A percentile compares a stretch with the other conserved stretches of the same genome.
These are phyloP conservation scores for Callopanchax toddi DNA, from an alignment of 2,113 vertebrate genomes.

Conservation along the genomic window DNA sequence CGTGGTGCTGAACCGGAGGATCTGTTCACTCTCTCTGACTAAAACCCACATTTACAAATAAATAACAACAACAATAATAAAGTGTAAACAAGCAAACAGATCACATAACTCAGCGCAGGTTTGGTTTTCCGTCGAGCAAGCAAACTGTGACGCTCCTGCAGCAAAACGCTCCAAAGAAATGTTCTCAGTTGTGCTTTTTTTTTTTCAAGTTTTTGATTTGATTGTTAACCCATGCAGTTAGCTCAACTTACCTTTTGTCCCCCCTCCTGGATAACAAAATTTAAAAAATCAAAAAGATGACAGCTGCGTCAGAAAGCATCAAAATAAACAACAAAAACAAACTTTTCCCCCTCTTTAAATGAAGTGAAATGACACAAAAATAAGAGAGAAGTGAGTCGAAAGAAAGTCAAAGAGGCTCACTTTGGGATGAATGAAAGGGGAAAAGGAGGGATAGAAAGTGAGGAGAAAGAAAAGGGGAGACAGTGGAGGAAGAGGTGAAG, in stretches of 20 bases:
- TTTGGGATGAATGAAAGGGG: slow-evolving; percentile 23
- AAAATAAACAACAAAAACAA: slow-evolving; percentile 25
- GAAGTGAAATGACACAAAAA: slow-evolving; percentile 19
- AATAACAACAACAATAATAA: not conserved
- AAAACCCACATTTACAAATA: too few relatives aligned
- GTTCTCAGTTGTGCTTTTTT: not conserved
- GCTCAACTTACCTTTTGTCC: slow-evolving; percentile 59
- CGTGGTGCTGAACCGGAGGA: slow-evolving; percentile 77
- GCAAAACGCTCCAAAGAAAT: slow-evolving; percentile 18
- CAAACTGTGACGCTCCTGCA: slow-evolving; percentile 30
- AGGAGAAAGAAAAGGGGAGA: slow-evolving; percentile 1
- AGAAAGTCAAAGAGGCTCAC: slow-evolving; percentile 41
- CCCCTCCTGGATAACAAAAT: slow-evolving; percentile 17
- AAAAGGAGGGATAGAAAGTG: slow-evolving; percentile 13
- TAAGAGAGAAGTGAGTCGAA: slow-evolving; percentile 18
- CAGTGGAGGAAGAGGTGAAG: slow-evolving; percentile 53
- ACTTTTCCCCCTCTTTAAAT: slow-evolving; percentile 50
- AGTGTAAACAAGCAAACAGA: slow-evolving; percentile 18
- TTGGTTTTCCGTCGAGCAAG: slow-evolving; percentile 43
- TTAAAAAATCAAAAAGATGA: not conserved
- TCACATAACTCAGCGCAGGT: slow-evolving; percentile 34
- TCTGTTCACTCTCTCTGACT: not conserved
- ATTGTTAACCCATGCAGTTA: slow-evolving; percentile 49
- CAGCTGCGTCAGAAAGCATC: not conserved
- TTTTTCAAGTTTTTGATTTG: slow-evolving; percentile 1